Conservation (phyloP, 2,797 vertebrate genomes). For the Steatocranus sp. region DNA sequence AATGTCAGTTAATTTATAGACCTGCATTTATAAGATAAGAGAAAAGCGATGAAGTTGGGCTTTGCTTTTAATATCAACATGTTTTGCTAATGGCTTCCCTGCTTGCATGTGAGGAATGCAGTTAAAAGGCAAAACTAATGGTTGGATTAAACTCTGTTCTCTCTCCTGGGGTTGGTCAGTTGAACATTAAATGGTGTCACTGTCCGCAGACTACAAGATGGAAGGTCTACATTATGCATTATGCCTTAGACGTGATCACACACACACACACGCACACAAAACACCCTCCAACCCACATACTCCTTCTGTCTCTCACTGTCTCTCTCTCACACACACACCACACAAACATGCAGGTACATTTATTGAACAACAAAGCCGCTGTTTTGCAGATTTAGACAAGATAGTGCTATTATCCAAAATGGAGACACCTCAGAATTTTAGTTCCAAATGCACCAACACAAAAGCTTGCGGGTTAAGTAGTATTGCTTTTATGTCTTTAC, state of each 20-base stretch:
- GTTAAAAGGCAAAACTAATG: constrained; percentile 39
- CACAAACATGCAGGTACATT: constrained; percentile 30
- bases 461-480: constrained; percentile 68
- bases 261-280: neutral
- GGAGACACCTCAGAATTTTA: constrained; percentile 45
- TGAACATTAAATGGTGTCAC: constrained; percentile 49
- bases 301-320: constrained; percentile 6
- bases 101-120: constrained; percentile 26
- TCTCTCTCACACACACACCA: neutral
- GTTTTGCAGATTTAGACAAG: constrained; percentile 57
- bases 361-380: constrained; percentile 58
- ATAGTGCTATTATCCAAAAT: constrained; percentile 61
- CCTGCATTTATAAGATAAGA: constrained; percentile 63
- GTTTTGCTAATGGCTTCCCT: constrained; percentile 33
- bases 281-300: constrained; percentile 39
- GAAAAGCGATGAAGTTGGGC: constrained; percentile 50
- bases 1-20: constrained; percentile 63
- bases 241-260: constrained; percentile 42
- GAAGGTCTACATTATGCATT: constrained; percentile 49
- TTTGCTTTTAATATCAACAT: constrained; percentile 57
- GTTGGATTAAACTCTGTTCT: constrained; percentile 22
- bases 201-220: constrained; percentile 40
- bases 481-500: constrained; percentile 72
- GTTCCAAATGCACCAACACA: constrained; percentile 59
- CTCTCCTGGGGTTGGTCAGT: constrained; percentile 34